phyloP scores from a whole-genome alignment of 2,888 invertebrate genomes.

The Spialia ferax region DNA sequence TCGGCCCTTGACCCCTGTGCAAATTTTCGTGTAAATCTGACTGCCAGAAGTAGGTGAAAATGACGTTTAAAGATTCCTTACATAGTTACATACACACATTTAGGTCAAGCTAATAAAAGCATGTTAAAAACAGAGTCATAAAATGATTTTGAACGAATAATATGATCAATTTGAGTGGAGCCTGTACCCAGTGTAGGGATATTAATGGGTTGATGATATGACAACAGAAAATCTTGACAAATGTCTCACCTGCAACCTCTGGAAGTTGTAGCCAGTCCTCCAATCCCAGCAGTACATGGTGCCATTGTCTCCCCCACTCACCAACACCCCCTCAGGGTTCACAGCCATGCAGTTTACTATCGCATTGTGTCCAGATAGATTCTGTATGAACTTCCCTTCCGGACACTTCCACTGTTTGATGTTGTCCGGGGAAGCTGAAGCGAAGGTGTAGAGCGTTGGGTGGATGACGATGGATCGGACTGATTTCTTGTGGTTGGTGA shows the following conservation, averaged over 20 bases:
- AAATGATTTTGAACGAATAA: too few species aligned
- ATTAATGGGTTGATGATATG: too few species aligned
- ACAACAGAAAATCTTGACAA: neutral
- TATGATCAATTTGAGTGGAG: too few species aligned
- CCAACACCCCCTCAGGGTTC: slow-evolving; percentile 97
- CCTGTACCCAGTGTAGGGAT: too few species aligned
- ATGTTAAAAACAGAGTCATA: too few species aligned
- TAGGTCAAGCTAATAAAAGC: too few species aligned
- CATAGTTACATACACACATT: too few species aligned
- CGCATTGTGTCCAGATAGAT: slow-evolving; percentile 98
- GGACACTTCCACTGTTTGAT: slow-evolving; percentile 99
- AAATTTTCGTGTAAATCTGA: too few species aligned
- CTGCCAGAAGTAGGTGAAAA: too few species aligned
- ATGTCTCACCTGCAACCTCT: slow-evolving; percentile 90
- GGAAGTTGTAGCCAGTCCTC: slow-evolving; percentile 99
- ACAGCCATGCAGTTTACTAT: slow-evolving; percentile 98
- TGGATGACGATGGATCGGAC: slow-evolving; percentile 93
- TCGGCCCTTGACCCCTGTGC: too few species aligned
- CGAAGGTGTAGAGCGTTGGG: slow-evolving; percentile 96
- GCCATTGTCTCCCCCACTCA: slow-evolving; percentile 99
- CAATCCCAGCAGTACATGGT: slow-evolving; percentile 99
- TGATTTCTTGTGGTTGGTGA: slow-evolving; percentile 99
- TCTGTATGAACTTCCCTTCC: slow-evolving; percentile 99
- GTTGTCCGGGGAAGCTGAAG: slow-evolving; percentile 99
- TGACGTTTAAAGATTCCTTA: too few species aligned